Conservation (phyloP, 2,888 invertebrate species). For the Polymixis lichenea region DNA sequence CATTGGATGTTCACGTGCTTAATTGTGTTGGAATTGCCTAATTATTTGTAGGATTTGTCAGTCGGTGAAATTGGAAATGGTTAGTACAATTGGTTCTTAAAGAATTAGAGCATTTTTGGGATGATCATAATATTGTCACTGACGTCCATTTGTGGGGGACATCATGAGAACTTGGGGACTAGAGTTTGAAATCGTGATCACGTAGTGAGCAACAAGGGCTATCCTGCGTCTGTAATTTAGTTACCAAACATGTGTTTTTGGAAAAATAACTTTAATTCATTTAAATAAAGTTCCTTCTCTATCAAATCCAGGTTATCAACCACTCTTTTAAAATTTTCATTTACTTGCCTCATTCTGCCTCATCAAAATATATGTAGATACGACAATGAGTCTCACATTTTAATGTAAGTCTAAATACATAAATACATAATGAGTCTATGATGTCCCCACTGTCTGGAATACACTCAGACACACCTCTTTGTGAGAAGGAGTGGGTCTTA, state of each 20-base stretch:
- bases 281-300: background rate
- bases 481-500: too few relatives aligned
- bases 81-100: background rate
- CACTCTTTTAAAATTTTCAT: background rate
- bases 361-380: background rate
- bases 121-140: background rate
- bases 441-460: too few relatives aligned
- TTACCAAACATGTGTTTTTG: background rate
- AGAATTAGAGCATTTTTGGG: background rate
- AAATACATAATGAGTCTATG: too few relatives aligned
- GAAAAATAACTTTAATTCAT: background rate
- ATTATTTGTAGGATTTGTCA: conserved; percentile 15
- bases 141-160: background rate
- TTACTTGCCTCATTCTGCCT: background rate
- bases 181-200: too few relatives aligned
- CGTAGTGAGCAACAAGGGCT: too few relatives aligned
- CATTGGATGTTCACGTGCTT: conserved; percentile 10
- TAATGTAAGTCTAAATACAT: background rate
- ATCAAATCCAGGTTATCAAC: background rate
- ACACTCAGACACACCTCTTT: too few relatives aligned
- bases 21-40: background rate
- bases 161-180: background rate
- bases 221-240: background rate
- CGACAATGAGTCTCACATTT: background rate
- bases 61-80: background rate